These are phyloP conservation scores for Pseudorhombus dupliciocellatus DNA, from an alignment of 2,113 vertebrate species.

Conservation along the genomic window DNA sequence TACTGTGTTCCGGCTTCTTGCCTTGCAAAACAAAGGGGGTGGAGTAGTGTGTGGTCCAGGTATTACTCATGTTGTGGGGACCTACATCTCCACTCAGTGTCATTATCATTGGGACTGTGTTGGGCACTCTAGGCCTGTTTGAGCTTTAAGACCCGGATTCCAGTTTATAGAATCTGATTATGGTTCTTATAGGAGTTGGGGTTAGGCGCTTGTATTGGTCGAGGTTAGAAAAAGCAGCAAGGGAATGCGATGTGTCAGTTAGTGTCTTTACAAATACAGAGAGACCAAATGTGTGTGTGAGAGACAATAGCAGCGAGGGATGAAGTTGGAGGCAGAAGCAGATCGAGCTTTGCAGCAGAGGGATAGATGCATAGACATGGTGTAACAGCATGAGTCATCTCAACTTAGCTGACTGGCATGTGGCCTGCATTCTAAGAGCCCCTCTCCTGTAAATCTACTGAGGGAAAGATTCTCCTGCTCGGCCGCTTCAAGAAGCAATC, in stretches of 20 bases:
- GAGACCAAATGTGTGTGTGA: constrained; percentile 15
- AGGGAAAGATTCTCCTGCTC: constrained; percentile 10
- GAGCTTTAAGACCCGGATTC: background rate
- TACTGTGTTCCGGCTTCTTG: constrained; percentile 51
- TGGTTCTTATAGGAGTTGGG: background rate
- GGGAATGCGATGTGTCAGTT: background rate
- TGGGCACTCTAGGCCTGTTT: background rate
- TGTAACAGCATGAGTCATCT: constrained; percentile 74
- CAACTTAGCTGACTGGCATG: constrained; percentile 59
- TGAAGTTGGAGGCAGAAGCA: constrained; percentile 42
- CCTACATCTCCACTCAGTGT: background rate
- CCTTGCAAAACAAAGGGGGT: constrained; percentile 39
- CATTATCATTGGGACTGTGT: background rate
- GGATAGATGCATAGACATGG: constrained; percentile 57
- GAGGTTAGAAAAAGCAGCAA: too few relatives aligned
- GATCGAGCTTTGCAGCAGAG: constrained; percentile 49
- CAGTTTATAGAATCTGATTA: background rate
- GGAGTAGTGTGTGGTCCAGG: constrained; percentile 27
- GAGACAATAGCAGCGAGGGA: constrained; percentile 40
- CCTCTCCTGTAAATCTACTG: constrained; percentile 17
- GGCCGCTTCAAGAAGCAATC: constrained; percentile 8
- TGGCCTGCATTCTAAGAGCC: constrained; percentile 51
- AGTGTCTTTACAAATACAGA: background rate
- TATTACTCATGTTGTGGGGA: background rate
- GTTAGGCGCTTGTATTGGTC: background rate